Evolutionary conservation across 2,888 invertebrate genomes (phyloP).

Genomic region (Orthosia cruda): DNA sequence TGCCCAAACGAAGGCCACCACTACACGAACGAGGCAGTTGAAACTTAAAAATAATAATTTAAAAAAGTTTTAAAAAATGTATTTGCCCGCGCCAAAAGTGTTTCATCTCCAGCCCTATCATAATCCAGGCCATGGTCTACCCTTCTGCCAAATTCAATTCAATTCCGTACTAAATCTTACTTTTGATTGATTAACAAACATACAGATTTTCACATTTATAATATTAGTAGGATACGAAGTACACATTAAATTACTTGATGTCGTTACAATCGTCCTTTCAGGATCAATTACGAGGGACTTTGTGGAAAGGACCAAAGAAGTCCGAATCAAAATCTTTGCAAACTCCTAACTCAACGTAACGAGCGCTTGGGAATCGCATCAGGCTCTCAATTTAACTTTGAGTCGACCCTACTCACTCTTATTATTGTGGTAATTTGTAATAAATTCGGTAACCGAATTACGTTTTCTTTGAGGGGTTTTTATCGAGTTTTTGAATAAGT

Average conservation of each 20-base stretch:
- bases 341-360: conserved; percentile 59
- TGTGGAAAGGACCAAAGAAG: conserved; percentile 31
- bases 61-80: no score
- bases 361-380: conserved; percentile 67
- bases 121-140: no score
- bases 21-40: no score
- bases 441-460: conserved; percentile 50
- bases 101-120: no score
- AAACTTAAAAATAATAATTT: no score
- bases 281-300: conserved; percentile 42
- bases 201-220: no score
- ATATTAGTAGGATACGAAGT: background rate
- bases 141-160: no score
- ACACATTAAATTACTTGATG: conserved; percentile 32
- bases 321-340: conserved; percentile 35
- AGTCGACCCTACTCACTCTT: conserved; percentile 56
- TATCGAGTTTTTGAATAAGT: conserved; percentile 9
- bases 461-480: conserved; percentile 5
- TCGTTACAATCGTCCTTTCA: conserved; percentile 33
- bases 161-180: background rate
- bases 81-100: no score
- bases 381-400: conserved; percentile 74
- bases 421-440: conserved; percentile 65
- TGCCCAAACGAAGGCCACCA: no score
- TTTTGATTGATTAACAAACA: no score